phyloP scores from a whole-genome alignment of 2,113 vertebrate species.

The Dasypus novemcinctus region DNA sequence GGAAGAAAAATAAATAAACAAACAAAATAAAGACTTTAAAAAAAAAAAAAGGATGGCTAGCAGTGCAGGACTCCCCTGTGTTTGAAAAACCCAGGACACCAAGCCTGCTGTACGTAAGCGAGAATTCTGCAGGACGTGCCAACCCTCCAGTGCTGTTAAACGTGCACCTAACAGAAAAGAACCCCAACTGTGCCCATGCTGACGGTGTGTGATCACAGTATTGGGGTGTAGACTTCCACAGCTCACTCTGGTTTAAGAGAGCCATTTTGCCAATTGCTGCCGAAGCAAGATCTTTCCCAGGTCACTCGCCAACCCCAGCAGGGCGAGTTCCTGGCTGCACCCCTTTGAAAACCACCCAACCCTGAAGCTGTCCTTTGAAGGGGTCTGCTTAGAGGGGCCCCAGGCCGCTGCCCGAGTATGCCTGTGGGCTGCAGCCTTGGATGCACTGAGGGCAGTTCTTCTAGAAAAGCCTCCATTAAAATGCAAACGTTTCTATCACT shows the following conservation, averaged over 20 bases:
- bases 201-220: neutral
- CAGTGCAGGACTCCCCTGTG: neutral
- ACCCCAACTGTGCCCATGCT: accelerated
- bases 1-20: too few relatives aligned
- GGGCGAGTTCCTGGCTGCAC: neutral
- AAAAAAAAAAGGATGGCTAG: neutral
- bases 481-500: slow-evolving; percentile 23
- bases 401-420: neutral
- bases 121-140: neutral
- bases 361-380: neutral
- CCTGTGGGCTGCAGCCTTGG: neutral
- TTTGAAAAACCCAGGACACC: slow-evolving; percentile 28
- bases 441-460: neutral
- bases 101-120: neutral
- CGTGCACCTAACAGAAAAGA: neutral
- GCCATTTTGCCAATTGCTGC: neutral
- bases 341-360: neutral
- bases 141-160: neutral
- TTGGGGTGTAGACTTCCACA: neutral
- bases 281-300: neutral
- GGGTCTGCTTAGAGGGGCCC: neutral
- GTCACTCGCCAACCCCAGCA: neutral
- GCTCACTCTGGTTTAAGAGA: neutral
- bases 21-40: too few relatives aligned
- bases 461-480: neutral